A percentile compares a stretch with the other conserved stretches of the same genome.
Evolutionary conservation across 1,140 invertebrate genomes (phyloP).

Genomic region (Sarcophaga peregrina): DNA sequence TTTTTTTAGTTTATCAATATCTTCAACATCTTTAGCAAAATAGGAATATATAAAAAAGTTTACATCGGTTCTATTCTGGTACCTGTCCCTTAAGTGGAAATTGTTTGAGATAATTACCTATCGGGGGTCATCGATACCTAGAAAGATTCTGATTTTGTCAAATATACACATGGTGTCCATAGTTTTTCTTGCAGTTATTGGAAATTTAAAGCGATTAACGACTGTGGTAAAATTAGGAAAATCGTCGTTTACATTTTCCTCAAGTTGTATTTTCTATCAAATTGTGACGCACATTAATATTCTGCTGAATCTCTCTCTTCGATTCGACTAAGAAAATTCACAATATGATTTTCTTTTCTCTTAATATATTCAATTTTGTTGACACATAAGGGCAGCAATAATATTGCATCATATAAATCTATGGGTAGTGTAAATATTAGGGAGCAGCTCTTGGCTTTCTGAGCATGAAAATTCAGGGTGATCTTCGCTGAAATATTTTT

Average conservation of each 20-base stretch:
- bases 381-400: no score
- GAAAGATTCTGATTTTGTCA: conserved; percentile 12
- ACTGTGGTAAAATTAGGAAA: conserved; percentile 1
- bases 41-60: no score
- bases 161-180: background rate
- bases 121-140: background rate
- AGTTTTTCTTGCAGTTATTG: background rate
- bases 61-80: no score
- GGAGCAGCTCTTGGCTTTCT: no score
- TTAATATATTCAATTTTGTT: conserved; percentile 38
- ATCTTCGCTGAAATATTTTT: no score
- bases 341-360: conserved; percentile 36
- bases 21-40: no score
- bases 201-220: conserved; percentile 13
- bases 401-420: no score
- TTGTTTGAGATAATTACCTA: no score
- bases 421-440: no score
- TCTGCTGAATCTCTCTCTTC: conserved; percentile 17
- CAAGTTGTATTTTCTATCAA: background rate
- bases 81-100: no score
- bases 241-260: conserved; percentile 25
- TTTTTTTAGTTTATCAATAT: background rate
- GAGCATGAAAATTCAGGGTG: no score
- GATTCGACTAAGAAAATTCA: conserved; percentile 22
- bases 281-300: background rate